A percentile compares a stretch with the other conserved stretches of the same genome.
Conservation (phyloP, 2,888 invertebrate genomes). For the Polietes domitor region DNA sequence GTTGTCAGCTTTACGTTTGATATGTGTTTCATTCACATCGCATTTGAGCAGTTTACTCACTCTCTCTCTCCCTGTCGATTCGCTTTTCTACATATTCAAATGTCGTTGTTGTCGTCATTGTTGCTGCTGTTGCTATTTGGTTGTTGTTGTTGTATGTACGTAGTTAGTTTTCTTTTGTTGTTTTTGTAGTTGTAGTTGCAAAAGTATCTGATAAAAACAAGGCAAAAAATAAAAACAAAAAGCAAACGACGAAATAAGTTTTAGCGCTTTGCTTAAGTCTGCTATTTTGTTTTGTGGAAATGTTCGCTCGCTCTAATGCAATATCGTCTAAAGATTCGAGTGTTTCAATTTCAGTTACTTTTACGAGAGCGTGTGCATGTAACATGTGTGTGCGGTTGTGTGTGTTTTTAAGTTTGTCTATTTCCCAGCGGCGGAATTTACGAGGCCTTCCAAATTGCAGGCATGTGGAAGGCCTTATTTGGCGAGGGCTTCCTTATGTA, state of each 20-base stretch:
- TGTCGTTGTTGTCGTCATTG: conserved; percentile 11
- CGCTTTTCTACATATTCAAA: neutral
- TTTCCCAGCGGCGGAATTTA: too few species aligned
- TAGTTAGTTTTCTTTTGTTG: conserved; percentile 45
- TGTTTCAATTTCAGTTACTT: conserved; percentile 72
- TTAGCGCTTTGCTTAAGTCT: conserved; percentile 71
- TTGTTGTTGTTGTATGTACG: conserved; percentile 9
- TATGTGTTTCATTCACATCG: conserved; percentile 13
- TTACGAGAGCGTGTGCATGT: conserved; percentile 34
- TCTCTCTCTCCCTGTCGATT: neutral
- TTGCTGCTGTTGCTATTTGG: too few species aligned
- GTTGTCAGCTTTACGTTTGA: neutral
- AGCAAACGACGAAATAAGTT: neutral
- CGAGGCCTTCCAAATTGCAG: too few species aligned
- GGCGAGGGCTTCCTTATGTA: too few species aligned
- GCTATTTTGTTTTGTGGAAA: conserved; percentile 74
- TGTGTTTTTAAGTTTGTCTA: neutral
- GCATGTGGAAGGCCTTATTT: too few species aligned
- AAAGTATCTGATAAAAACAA: conserved; percentile 66
- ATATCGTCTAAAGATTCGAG: conserved; percentile 71
- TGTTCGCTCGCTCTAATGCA: conserved; percentile 52
- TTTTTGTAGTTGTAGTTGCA: conserved; percentile 70
- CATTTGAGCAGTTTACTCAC: neutral
- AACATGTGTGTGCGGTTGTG: neutral
- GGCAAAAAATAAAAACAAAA: neutral